Evolutionary conservation across 1,140 invertebrate genomes (phyloP).

Genomic region (Drosophila asahinai): DNA sequence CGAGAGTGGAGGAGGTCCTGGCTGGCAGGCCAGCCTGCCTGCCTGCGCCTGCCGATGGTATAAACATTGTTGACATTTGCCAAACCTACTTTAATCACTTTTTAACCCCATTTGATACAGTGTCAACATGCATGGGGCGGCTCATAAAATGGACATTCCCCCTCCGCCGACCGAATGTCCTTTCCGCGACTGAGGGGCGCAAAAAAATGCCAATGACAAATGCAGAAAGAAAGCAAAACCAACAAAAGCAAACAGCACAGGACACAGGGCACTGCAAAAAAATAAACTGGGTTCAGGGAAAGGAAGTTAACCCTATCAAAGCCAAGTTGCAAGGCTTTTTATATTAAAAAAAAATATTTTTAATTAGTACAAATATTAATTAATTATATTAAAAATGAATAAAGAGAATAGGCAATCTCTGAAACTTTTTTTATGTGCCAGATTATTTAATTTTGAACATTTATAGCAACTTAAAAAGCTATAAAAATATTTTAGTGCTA

Average conservation of each 20-base stretch:
- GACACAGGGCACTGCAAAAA: slow-evolving; percentile 15
- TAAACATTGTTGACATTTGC: slow-evolving; percentile 84
- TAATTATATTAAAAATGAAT: no score
- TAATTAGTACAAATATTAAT: no score
- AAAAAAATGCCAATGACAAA: slow-evolving; percentile 79
- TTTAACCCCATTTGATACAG: slow-evolving; percentile 85
- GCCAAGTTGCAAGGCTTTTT: no score
- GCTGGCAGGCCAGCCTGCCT: background rate
- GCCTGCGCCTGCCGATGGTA: slow-evolving; percentile 55
- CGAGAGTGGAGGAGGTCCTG: slow-evolving; percentile 19
- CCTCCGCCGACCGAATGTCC: background rate
- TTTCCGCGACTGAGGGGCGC: slow-evolving; percentile 41
- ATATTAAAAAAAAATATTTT: no score
- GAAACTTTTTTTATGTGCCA: no score
- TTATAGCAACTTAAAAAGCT: no score
- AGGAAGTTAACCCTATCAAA: slow-evolving; percentile 2
- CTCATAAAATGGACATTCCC: slow-evolving; percentile 78
- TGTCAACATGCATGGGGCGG: slow-evolving; percentile 77
- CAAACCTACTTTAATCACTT: slow-evolving; percentile 85
- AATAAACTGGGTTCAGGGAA: slow-evolving; percentile 23
- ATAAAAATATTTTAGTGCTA: background rate
- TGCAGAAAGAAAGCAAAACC: slow-evolving; percentile 65
- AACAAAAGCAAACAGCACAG: slow-evolving; percentile 34
- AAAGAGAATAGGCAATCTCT: no score
- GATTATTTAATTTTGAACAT: no score